Conservation (phyloP, 2,113 vertebrate genomes). For the Cyprinodon brontotheroides region DNA sequence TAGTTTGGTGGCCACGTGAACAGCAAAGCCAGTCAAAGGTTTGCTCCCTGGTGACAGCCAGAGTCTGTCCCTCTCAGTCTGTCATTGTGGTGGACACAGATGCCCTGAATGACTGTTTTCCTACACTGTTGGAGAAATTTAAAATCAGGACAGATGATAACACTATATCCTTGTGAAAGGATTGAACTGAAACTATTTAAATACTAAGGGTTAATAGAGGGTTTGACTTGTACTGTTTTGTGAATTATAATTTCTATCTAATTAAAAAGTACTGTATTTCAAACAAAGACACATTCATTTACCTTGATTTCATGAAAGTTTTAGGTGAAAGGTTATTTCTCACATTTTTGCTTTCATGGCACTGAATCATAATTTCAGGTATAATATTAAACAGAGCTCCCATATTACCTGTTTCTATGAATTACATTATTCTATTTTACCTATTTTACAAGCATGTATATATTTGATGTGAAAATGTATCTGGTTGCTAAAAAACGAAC, state of each 20-base stretch:
- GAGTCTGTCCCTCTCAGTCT: constrained; percentile 54
- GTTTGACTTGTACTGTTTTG: not conserved
- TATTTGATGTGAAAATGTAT: too few species aligned
- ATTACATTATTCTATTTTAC: too few species aligned
- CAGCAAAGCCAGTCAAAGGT: constrained; percentile 55
- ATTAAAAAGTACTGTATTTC: not conserved
- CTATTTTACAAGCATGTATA: too few species aligned
- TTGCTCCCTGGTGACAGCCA: constrained; percentile 49
- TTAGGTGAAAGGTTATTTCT: too few species aligned
- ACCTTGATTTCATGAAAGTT: not conserved
- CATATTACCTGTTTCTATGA: too few species aligned
- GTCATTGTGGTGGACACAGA: constrained; percentile 63
- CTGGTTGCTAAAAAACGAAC: too few species aligned
- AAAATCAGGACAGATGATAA: not conserved
- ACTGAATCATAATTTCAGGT: too few species aligned
- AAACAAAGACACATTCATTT: not conserved
- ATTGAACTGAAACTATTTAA: constrained; percentile 3
- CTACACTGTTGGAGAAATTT: constrained; percentile 26
- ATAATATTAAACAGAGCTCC: too few species aligned
- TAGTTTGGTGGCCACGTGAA: constrained; percentile 48
- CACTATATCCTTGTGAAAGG: not conserved
- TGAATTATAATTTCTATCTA: not conserved
- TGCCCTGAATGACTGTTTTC: constrained; percentile 49
- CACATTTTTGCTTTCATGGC: too few species aligned
- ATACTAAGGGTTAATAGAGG: not conserved